Evolutionary conservation across 2,888 invertebrate species (phyloP).

Genomic region (Trissolcus brochymenae): DNA sequence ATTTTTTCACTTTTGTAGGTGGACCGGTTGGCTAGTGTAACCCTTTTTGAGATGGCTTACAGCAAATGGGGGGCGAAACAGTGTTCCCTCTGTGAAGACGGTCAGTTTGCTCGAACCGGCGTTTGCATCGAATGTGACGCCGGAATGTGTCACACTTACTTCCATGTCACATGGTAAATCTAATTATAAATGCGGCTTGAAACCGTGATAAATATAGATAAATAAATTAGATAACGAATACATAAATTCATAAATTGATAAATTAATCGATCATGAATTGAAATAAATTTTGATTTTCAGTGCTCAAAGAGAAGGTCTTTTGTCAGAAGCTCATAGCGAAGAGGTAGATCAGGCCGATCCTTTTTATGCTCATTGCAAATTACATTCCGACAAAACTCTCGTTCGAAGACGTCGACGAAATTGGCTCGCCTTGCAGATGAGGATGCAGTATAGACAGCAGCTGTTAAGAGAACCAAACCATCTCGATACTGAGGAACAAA

Average conservation of each 20-base stretch:
- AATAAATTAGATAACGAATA: not conserved
- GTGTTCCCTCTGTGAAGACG: conserved; percentile 93
- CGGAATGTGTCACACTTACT: conserved; percentile 97
- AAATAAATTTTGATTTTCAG: conserved; percentile 75
- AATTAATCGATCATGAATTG: not conserved
- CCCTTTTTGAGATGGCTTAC: conserved; percentile 98
- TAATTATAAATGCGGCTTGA: not conserved
- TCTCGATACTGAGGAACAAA: conserved; percentile 82
- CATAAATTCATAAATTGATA: not conserved
- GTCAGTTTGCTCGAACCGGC: conserved; percentile 91
- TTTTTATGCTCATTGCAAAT: conserved; percentile 96
- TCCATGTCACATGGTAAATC: conserved; percentile 97
- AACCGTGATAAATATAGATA: not conserved
- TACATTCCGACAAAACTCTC: conserved; percentile 94
- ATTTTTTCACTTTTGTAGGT: conserved; percentile 75
- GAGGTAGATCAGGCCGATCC: conserved; percentile 96
- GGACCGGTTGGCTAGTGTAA: conserved; percentile 92
- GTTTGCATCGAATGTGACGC: conserved; percentile 99
- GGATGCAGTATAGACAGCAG: conserved; percentile 83
- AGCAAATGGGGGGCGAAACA: conserved; percentile 96
- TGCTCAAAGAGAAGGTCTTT: conserved; percentile 93
- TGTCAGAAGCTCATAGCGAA: conserved; percentile 94
- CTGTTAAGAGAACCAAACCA: conserved; percentile 80
- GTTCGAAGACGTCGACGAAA: conserved; percentile 88
- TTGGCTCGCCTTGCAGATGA: conserved; percentile 90